phyloP scores from a whole-genome alignment of 2,113 vertebrate genomes.

The Anoplopoma fimbria region DNA sequence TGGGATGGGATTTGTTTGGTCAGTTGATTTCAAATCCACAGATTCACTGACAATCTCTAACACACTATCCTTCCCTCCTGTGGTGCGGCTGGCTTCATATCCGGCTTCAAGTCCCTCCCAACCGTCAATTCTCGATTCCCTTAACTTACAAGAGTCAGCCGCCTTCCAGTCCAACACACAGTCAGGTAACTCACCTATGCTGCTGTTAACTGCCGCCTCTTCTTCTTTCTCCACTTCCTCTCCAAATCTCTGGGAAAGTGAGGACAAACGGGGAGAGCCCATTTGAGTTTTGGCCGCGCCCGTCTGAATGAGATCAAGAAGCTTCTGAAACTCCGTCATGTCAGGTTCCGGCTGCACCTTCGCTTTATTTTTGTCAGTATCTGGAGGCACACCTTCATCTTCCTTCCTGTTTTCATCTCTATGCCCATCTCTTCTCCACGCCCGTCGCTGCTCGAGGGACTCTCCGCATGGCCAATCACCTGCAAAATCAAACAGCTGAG shows the following conservation, averaged over 20 bases:
- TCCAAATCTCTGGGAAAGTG: slow-evolving; percentile 36
- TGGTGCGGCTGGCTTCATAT: background rate
- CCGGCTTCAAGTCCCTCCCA: background rate
- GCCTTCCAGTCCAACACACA: slow-evolving; percentile 83
- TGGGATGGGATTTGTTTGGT: background rate
- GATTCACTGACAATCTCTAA: slow-evolving; percentile 1
- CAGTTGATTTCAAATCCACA: background rate
- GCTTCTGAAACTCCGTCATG: slow-evolving; percentile 77
- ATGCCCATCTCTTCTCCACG: slow-evolving; percentile 69
- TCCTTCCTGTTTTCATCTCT: slow-evolving; percentile 18
- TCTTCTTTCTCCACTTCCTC: slow-evolving; percentile 23
- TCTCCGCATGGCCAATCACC: slow-evolving; percentile 93
- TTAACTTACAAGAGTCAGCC: slow-evolving; percentile 67
- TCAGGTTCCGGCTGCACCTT: slow-evolving; percentile 25
- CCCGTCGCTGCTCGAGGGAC: slow-evolving; percentile 86
- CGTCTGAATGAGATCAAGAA: slow-evolving; percentile 79
- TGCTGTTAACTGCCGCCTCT: background rate
- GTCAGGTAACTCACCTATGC: slow-evolving; percentile 72
- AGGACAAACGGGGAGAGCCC: slow-evolving; percentile 29
- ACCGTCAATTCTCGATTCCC: slow-evolving; percentile 17
- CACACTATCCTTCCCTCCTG: background rate
- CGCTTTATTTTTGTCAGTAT: slow-evolving; percentile 12
- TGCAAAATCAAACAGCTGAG: slow-evolving; percentile 84
- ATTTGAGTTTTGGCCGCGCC: slow-evolving; percentile 31
- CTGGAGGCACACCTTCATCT: slow-evolving; percentile 20